These are phyloP conservation scores for Pocillopora verrucosa DNA, from an alignment of 64 coral and sea anemone genomes.

Conservation along the genomic window DNA sequence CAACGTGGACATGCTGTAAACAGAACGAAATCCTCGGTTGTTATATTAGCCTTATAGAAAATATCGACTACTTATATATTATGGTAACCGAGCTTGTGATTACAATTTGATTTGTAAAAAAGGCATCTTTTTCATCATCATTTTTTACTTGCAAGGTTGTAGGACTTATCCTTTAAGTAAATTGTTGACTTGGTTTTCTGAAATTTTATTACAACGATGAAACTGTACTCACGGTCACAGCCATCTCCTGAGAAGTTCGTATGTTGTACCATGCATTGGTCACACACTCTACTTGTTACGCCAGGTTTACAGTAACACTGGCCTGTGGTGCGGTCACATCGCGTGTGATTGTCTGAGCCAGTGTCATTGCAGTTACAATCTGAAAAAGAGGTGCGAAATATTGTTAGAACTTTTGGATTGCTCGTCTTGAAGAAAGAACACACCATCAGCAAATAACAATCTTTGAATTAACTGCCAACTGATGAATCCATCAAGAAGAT, in stretches of 20 bases:
- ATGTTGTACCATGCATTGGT: constrained; percentile 72
- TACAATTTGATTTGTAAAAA: too few species aligned
- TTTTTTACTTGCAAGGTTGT: background rate
- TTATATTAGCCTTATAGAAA: too few species aligned
- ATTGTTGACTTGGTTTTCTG: background rate
- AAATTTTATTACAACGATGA: background rate
- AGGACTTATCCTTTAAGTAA: background rate
- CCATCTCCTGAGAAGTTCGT: constrained; percentile 78
- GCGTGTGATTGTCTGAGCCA: constrained; percentile 55
- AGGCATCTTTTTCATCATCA: background rate
- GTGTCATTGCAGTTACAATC: constrained; percentile 73
- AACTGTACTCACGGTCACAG: constrained; percentile 64
- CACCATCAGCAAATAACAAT: too few species aligned
- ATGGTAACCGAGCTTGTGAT: too few species aligned
- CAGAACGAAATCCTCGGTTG: background rate
- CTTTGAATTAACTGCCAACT: too few species aligned
- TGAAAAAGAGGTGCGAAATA: constrained; percentile 16
- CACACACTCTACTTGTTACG: constrained; percentile 73
- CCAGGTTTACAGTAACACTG: constrained; percentile 86
- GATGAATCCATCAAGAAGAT: too few species aligned
- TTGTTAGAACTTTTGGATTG: too few species aligned
- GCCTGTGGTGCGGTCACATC: constrained; percentile 64
- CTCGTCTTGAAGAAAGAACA: too few species aligned
- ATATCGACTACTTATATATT: too few species aligned
- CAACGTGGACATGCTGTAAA: constrained; percentile 70